A percentile compares a stretch with the other conserved stretches of the same genome.
Conservation (phyloP, 2,113 vertebrate genomes). For the Tor tambroides region DNA sequence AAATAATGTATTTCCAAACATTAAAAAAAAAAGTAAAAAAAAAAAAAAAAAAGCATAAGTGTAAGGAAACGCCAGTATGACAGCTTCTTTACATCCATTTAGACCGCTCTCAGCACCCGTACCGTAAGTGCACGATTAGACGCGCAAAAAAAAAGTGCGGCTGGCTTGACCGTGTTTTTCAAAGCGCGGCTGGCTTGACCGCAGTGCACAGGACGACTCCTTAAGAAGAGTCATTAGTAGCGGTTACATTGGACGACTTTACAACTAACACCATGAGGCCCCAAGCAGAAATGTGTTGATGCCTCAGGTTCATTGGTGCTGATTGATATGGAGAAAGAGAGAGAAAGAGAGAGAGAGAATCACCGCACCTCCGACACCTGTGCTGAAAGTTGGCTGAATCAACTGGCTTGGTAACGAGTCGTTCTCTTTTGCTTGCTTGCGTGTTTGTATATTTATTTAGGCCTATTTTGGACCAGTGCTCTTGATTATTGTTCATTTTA, state of each 20-base stretch:
- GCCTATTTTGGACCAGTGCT: neutral
- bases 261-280: constrained; percentile 60
- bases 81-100: no score
- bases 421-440: neutral
- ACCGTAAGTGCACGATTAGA: no score
- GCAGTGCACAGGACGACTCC: constrained; percentile 64
- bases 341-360: no score
- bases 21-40: no score
- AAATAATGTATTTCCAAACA: no score
- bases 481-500: neutral
- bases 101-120: no score
- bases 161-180: no score
- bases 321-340: constrained; percentile 38
- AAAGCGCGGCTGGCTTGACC: constrained; percentile 71
- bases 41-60: no score
- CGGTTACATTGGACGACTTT: constrained; percentile 63
- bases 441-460: neutral
- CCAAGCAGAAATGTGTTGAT: constrained; percentile 59
- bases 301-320: constrained; percentile 48
- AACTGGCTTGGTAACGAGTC: neutral
- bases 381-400: neutral
- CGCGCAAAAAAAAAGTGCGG: no score
- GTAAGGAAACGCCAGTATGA: no score
- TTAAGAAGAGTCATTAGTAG: constrained; percentile 65
- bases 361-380: neutral